A percentile compares a stretch with the other conserved stretches of the same genome.
Conservation (phyloP, 2,888 invertebrate genomes). For the Drosophila ustulata region DNA sequence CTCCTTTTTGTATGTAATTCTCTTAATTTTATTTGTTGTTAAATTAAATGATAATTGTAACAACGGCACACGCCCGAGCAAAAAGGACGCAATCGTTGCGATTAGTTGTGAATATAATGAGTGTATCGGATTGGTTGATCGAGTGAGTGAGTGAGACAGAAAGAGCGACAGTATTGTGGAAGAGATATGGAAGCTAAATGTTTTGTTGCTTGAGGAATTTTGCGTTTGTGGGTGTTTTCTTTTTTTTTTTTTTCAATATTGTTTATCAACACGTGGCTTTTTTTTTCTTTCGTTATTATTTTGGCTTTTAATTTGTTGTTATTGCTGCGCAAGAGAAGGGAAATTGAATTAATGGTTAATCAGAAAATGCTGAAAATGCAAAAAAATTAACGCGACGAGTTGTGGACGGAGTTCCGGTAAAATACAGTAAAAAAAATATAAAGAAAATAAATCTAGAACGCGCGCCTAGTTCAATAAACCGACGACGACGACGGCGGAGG, state of each 20-base stretch:
- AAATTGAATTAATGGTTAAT: constrained; percentile 39
- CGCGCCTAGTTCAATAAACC: constrained; percentile 70
- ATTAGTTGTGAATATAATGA: constrained; percentile 53
- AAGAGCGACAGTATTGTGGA: constrained; percentile 4
- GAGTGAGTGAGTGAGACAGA: constrained; percentile 7
- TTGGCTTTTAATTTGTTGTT: constrained; percentile 30
- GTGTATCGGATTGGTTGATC: not conserved
- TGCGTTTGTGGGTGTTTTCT: constrained; percentile 16
- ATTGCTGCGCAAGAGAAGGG: constrained; percentile 56
- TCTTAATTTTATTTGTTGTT: constrained; percentile 4
- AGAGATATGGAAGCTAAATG: constrained; percentile 19
- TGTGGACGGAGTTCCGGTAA: not conserved
- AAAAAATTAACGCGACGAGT: constrained; percentile 21
- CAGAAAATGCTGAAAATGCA: constrained; percentile 50
- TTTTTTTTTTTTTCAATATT: constrained; percentile 11
- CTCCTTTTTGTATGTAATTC: constrained; percentile 15
- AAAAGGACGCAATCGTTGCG: constrained; percentile 72
- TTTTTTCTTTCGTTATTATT: constrained; percentile 11
- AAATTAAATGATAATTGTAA: constrained; percentile 31
- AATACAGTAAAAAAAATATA: constrained; percentile 33
- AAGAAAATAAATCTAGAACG: constrained; percentile 26
- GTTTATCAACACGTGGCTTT: constrained; percentile 44
- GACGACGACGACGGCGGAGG: constrained; percentile 14
- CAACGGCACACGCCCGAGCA: constrained; percentile 45
- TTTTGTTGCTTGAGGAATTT: constrained; percentile 8